phyloP scores from a whole-genome alignment of 2,888 invertebrate species.

The Hanleya hanleyi region DNA sequence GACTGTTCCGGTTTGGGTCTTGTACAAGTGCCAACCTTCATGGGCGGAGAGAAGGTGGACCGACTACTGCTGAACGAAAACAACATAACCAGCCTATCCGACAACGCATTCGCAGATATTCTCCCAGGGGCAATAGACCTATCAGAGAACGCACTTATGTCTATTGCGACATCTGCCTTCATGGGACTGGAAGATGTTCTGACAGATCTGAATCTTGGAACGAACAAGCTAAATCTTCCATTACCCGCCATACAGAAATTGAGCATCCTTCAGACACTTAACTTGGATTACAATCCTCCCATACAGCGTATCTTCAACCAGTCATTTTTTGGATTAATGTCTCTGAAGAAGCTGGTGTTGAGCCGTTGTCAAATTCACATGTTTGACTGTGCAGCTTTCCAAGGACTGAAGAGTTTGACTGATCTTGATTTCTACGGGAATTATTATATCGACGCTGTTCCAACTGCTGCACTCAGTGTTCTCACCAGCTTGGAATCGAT shows the following conservation, averaged over 20 bases:
- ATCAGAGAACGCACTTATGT: not conserved
- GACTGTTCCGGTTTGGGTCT: not conserved
- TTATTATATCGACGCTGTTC: not conserved
- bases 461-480: not conserved
- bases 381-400: slow-evolving; percentile 2
- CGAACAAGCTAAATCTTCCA: not conserved
- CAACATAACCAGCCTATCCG: not conserved
- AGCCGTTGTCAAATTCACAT: not conserved
- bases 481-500: not conserved
- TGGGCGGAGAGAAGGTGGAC: not conserved
- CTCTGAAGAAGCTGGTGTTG: not conserved
- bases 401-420: not conserved
- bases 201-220: not conserved
- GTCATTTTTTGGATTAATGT: not conserved
- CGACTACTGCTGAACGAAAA: not conserved
- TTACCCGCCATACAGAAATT: not conserved
- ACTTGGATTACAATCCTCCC: not conserved
- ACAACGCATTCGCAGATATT: not conserved
- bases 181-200: not conserved
- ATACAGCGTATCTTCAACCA: not conserved
- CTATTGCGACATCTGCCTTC: not conserved
- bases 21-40: not conserved
- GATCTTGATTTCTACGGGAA: not conserved
- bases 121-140: not conserved
- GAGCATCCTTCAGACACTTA: not conserved